Evolutionary conservation across 1,140 invertebrate genomes (phyloP), one percentile per base, ranked within the genome.

Genomic region (Bombus impatiens): DNA sequence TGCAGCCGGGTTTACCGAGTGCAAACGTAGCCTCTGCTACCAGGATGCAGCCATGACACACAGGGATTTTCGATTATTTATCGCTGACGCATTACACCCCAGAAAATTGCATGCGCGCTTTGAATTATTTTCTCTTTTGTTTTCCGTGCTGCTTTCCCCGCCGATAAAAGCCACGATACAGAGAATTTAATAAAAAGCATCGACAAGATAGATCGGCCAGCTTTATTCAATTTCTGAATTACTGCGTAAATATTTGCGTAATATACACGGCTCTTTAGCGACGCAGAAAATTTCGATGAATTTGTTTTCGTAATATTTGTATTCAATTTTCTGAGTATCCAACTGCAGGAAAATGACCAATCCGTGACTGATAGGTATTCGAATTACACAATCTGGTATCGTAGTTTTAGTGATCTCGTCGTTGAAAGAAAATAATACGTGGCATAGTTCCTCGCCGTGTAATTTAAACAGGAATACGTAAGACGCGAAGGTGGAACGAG

Each of bases 51-150:
- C 47, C 53, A 32, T 32, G 68, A n/a, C 28, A 9, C 70, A 28
- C 3, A 10, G n/a, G 53, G 37, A 71, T 79, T 62, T 32, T 13
- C 47, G 83, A 79, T 84, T 84, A 84, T 84, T 84, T 84, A 84
- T 84, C 75, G 76, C 65, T 37, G 76, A 78, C 37, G 62, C 82
- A 71, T 70, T 57, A 44, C n/a, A 10, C 37, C 10, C 4, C 1
- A 5, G 65, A 84, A 78, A 84, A 71, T 84, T 78, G 75, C 76
- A 71, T 22, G 75, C 65, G 42, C 28, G 28, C 40, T 12, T 13
- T 12, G 44, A 70, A 84, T 71, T 59, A 78, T 59, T 68, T 25
- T 42, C 12, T 32, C 32, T 22, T 35, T 68, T 65, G 15, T 68
- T 67, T n/a, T 13, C 25, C n/a, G 25, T 10, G 53, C 47, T 15